These are phyloP conservation scores for Limnephilus marmoratus DNA, from an alignment of 2,888 invertebrate genomes.

Conservation along the genomic window DNA sequence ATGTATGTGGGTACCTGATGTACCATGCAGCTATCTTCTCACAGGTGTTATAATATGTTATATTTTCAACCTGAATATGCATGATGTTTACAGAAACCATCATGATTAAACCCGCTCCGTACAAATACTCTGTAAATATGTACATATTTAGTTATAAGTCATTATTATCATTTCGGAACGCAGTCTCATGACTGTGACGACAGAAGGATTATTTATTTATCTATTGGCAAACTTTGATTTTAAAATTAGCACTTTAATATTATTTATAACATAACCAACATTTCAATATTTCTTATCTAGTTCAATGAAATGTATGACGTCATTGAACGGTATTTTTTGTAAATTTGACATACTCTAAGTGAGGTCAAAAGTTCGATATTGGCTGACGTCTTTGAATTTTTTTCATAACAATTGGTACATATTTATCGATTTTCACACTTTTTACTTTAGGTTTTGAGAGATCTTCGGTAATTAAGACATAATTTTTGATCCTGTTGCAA, in stretches of 20 bases:
- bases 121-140: neutral
- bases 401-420: neutral
- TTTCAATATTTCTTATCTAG: neutral
- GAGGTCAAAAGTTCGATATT: neutral
- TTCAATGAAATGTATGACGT: neutral
- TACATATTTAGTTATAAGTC: neutral
- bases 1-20: neutral
- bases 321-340: neutral
- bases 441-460: neutral
- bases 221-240: neutral
- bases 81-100: constrained; percentile 21
- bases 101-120: neutral
- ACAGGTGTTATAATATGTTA: neutral
- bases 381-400: neutral
- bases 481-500: neutral
- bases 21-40: neutral
- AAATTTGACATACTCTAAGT: neutral
- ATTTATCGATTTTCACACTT: too few relatives aligned
- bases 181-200: constrained; percentile 29
- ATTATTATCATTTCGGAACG: constrained; percentile 10
- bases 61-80: neutral
- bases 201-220: neutral
- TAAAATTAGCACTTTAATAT: neutral
- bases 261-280: neutral
- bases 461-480: too few relatives aligned